Evolutionary conservation across 2,888 invertebrate species (phyloP), one percentile per base, ranked within the genome.

Genomic region (Scelioninae gen. 2): DNA sequence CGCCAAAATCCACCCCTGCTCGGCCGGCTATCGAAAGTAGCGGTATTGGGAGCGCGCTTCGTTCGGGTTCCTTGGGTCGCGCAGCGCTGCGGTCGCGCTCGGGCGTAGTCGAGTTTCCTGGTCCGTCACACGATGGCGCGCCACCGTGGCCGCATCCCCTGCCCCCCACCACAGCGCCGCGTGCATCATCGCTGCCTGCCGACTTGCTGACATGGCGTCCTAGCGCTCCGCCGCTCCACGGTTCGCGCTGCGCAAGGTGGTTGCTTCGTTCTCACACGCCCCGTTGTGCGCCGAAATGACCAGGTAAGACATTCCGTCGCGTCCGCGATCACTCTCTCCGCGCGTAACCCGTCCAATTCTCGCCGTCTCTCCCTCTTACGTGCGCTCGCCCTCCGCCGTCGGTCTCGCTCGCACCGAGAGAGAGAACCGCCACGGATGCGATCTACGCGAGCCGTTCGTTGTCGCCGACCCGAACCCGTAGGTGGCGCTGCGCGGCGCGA

Each of bases 141-240:
- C 74, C 81, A 78, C 78, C 80, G 80, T 81, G 46, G 53, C 31
- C 73, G 64, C 64, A 53, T 43, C 71, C 71, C 68, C 37, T 53
- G 60, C 48, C 61, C 58, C 70, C 70, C 65, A 52, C 45, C 69
- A 28, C 11, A 25, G 41, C 2, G 11, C 45, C 61, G 75, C 63
- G 74, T 79, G 80, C 76, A 79, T 55, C 65, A 52, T 60, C 73
- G 68, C 50, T 19, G 57, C 41, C 69, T 33, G 58, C 80, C 80
- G 80, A 82, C 83, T 83, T 81, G 84, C 85, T 84, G 85, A 85
- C 85, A 85, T 85, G 85, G 85, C 85, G 85, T 85, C 84, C 84
- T 85, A 83, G 83, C 80, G 74, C 80, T 78, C 79, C 77, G 28
- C 77, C 74, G 75, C 79, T 78, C 78, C 76, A 16, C 76, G 73